Base-by-base conservation (phyloP, 2,797 vertebrate genomes). In the Periparus ater region DNA sequence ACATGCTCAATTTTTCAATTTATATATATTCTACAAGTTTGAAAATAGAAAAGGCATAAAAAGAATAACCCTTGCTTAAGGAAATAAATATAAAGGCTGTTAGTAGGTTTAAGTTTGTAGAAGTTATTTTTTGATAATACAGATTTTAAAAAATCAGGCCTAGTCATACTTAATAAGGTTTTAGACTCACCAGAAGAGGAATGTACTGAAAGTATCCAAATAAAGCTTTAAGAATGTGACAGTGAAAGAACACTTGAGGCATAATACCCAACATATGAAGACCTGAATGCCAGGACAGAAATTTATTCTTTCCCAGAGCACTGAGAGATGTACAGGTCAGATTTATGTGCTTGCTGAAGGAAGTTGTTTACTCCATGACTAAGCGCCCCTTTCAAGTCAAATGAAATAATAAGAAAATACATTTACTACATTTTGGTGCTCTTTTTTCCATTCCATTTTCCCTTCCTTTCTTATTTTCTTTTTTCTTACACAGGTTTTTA, bases 351-450 rank as follows among this genome's bases (percentile, higher is more conserved):
- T 76, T 88, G 91, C 70, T 84, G 65, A 57, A 91, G 38, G 38
- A 68, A 96, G 51, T 96, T 96, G 94, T 96, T 97, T 97, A 88
- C 57, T 93, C 61, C 68, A 74, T 93, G 61, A 95, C 65, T 94
- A 95, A 94, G 38, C 40, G 88, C 50, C 68, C 29, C 32, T 91
- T 96, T 96, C 87, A 88, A 84, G 53, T 85, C 17, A 17, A 70
- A 50, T 88, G 63, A 93, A 95, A 94, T 38, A 17, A 40, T 36
- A 25, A 80, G 29, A 82, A 87, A 91, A 66, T 22, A 29, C 17
- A 27, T 25, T 30, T 86, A 17, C 29, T 89, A 23, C 8, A 11
- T 75, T 84, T 62, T 61, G 22, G 5, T 44, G 10, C 27, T 34
- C 11, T 13, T 60, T 86, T 71, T 61, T 9, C 3, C 2, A 34